A percentile compares a stretch with the other conserved stretches of the same genome.
Conservation (phyloP, 2,113 vertebrate species). For the Nesogale talazaci region DNA sequence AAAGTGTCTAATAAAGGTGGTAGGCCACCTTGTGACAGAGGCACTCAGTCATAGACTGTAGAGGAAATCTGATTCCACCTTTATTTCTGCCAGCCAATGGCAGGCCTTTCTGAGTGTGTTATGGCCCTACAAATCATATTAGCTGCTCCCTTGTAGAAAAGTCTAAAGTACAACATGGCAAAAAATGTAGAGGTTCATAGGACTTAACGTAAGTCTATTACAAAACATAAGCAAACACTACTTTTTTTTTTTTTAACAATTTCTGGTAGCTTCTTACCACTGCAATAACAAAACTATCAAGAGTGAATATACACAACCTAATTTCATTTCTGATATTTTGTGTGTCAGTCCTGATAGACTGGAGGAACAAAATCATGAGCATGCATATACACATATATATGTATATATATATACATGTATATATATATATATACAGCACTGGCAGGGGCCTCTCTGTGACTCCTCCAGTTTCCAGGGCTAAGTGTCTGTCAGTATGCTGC, state of each 20-base stretch:
- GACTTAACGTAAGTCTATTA: neutral
- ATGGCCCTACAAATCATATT: constrained; percentile 69
- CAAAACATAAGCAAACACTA: neutral
- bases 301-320: neutral
- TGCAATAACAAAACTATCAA: neutral
- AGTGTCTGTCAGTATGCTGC: no score
- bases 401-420: no score
- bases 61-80: constrained; percentile 53
- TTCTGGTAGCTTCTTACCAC: neutral
- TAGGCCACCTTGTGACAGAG: constrained; percentile 9
- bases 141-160: constrained; percentile 58
- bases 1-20: constrained; percentile 48
- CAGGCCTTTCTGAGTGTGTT: constrained; percentile 69
- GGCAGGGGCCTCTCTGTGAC: no score
- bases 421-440: no score
- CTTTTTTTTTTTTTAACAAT: neutral
- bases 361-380: no score
- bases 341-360: no score
- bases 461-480: no score
- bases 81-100: constrained; percentile 68
- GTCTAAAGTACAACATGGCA: neutral
- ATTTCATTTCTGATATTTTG: neutral
- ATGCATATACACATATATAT: no score
- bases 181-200: neutral
- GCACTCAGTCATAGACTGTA: constrained; percentile 39